Evolutionary conservation across 2,113 vertebrate species (phyloP).

Genomic region (Psittacara wagleri): DNA sequence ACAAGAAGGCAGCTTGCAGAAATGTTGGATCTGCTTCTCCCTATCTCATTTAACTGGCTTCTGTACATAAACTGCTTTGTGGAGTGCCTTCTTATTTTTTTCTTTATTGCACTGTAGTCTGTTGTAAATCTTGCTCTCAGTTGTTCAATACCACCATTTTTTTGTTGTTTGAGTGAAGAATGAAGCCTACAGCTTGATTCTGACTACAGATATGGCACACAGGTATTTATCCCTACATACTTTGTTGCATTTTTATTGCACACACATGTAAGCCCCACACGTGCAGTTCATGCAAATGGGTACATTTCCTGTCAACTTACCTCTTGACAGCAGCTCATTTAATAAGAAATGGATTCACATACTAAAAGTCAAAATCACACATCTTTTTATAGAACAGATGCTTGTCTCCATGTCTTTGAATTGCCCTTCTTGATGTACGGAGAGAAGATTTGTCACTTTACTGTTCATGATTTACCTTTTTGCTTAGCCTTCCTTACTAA

Average conservation of each 20-base stretch:
- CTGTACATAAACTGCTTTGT: constrained; percentile 8
- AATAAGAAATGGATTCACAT: not conserved
- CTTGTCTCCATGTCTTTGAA: not conserved
- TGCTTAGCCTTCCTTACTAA: not conserved
- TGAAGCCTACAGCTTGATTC: constrained; percentile 48
- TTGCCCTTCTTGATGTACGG: not conserved
- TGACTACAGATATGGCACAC: constrained; percentile 10
- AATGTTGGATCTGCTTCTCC: not conserved
- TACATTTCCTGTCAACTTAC: not conserved
- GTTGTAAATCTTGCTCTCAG: constrained; percentile 41
- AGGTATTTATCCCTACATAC: not conserved
- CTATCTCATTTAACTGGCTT: constrained; percentile 20
- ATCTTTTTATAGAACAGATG: not conserved
- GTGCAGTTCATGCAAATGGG: not conserved
- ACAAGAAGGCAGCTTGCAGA: not conserved
- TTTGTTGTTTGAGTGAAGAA: constrained; percentile 2
- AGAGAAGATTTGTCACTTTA: not conserved
- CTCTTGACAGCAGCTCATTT: not conserved
- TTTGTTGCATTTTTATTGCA: constrained; percentile 7
- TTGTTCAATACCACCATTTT: constrained; percentile 16
- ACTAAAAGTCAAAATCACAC: not conserved
- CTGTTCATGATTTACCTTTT: not conserved
- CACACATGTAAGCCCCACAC: not conserved
- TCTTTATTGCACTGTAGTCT: not conserved
- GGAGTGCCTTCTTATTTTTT: not conserved